Evolutionary conservation across 2,888 invertebrate genomes (phyloP), one percentile per base, ranked within the genome.

Genomic region (Macrosiphum euphorbiae): DNA sequence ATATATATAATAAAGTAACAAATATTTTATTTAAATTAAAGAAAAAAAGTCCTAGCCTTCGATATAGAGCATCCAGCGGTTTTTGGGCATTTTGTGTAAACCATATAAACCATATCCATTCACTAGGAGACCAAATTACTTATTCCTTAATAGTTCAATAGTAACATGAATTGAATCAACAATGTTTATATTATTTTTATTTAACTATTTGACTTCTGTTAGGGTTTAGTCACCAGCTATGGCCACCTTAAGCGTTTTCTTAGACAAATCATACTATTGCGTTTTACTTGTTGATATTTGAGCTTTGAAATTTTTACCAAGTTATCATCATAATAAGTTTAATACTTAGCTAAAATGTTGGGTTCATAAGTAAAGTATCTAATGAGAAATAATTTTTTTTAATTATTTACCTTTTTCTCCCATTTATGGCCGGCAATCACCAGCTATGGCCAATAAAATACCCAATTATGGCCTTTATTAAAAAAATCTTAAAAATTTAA

Each of bases 221-320:
- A n/a, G n/a, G n/a, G n/a, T n/a, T n/a, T n/a, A 67, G 67, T 67
- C n/a, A 67, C n/a, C n/a, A 67, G 67, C 67, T 61, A 61, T 61
- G 28, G 61, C 61, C 61, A 61, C 28, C 0, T 61, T 61, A 61
- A 61, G 24, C 26, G 2, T 67, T 67, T 28, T 67, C 10, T 1
- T n/a, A 67, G n/a, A n/a, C n/a, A 67, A 67, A 67, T 67, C 67
- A n/a, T 67, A 67, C 67, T 10, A 11, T 67, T 67, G 67, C 13
- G 67, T 11, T n/a, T 67, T 67, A 67, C n/a, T 67, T 8, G 13
- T 67, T 67, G 0, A 67, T 67, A 67, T 8, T 67, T 67, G 10
- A 67, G 67, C n/a, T 13, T n/a, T 11, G n/a, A 67, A n/a, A 67
- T 67, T 28, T 67, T 67, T 28, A 67, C 67, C n/a, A n/a, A 5